Percentiles rank a stretch among this genome's conserved stretches.
Evolutionary conservation across 2,888 invertebrate species (phyloP).

Genomic region (Tetramorium bicarinatum): DNA sequence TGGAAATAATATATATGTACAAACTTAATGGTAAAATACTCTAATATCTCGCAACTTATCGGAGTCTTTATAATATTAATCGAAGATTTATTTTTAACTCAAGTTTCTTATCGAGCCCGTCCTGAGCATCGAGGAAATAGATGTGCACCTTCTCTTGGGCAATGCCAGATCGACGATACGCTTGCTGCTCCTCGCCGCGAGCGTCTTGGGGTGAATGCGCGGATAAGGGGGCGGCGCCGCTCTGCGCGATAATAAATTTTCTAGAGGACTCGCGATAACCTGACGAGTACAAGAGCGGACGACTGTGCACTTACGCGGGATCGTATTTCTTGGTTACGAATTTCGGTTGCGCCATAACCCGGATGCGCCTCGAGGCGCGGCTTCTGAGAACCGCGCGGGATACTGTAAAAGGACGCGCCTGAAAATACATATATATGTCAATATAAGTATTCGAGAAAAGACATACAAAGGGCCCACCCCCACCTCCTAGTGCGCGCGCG

Average conservation of each 20-base stretch:
- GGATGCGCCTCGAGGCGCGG: slow-evolving; percentile 78
- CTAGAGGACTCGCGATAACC: slow-evolving; percentile 38
- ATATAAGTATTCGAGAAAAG: slow-evolving; percentile 26
- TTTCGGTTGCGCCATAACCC: slow-evolving; percentile 79
- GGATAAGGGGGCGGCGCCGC: slow-evolving; percentile 61
- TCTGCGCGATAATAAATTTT: slow-evolving; percentile 66
- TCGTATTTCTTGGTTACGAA: slow-evolving; percentile 76
- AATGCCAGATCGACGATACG: slow-evolving; percentile 79
- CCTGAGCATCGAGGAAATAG: slow-evolving; percentile 22
- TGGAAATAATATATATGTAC: neutral
- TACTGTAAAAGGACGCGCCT: slow-evolving; percentile 73
- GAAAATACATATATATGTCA: slow-evolving; percentile 46
- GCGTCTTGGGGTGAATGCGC: slow-evolving; percentile 72
- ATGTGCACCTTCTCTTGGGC: slow-evolving; percentile 73
- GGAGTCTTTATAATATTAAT: neutral
- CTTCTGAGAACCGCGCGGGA: slow-evolving; percentile 75
- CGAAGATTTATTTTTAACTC: neutral
- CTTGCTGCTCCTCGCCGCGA: slow-evolving; percentile 69
- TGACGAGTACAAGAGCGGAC: slow-evolving; percentile 47
- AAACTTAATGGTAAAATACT: neutral
- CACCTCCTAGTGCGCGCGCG: neutral
- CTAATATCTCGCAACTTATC: neutral
- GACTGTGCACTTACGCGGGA: slow-evolving; percentile 72
- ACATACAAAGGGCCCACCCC: neutral
- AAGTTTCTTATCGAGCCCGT: slow-evolving; percentile 1